Percentiles rank a stretch among this genome's conserved stretches.
These are phyloP conservation scores for Morpho helenor DNA, from an alignment of 2,888 invertebrate species.

Conservation along the genomic window DNA sequence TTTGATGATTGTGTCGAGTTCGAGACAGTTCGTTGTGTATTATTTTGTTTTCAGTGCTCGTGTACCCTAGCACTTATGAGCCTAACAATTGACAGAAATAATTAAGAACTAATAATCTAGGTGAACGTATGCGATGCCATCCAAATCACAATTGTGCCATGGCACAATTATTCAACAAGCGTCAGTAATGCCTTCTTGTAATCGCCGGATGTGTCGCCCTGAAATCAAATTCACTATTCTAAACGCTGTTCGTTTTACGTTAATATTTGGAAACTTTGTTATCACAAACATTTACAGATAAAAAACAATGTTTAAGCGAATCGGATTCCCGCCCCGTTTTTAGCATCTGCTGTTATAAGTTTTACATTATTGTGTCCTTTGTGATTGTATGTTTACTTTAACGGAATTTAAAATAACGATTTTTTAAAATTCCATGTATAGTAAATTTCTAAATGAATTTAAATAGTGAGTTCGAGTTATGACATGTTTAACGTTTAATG, in stretches of 20 bases:
- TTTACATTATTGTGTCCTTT: too few relatives aligned
- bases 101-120: conserved; percentile 57
- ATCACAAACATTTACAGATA: neutral
- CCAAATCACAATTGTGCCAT: conserved; percentile 41
- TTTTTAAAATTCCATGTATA: too few relatives aligned
- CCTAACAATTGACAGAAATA: conserved; percentile 66
- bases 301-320: neutral
- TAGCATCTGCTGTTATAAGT: too few relatives aligned
- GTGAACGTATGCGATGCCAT: conserved; percentile 37
- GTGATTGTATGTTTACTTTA: too few relatives aligned
- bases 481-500: too few relatives aligned
- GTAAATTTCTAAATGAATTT: too few relatives aligned
- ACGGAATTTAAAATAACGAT: too few relatives aligned
- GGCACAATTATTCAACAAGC: conserved; percentile 82
- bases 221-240: conserved; percentile 76
- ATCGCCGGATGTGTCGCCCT: conserved; percentile 96
- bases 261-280: neutral
- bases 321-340: neutral
- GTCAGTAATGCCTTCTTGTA: conserved; percentile 94
- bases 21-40: conserved; percentile 11
- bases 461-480: too few relatives aligned
- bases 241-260: conserved; percentile 33
- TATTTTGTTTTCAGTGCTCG: conserved; percentile 21
- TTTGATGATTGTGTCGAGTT: conserved; percentile 13
- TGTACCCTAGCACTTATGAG: conserved; percentile 37